Evolutionary conservation across 2,888 invertebrate genomes (phyloP), one percentile per base, ranked within the genome.

Genomic region (Pediacus dermestoides): DNA sequence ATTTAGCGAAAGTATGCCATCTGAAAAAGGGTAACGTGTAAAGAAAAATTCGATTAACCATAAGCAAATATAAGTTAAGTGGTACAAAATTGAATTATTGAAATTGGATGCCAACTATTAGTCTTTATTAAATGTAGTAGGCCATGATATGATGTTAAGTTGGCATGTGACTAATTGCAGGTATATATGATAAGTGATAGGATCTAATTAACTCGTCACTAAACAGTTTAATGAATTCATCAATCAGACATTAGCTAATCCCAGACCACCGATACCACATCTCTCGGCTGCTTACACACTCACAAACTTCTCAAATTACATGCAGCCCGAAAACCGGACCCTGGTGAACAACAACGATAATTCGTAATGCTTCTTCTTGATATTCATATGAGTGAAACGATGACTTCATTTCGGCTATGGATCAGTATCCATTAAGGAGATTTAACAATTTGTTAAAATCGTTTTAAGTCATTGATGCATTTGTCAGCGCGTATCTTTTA

Each of bases 141-240:
- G n/a, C n/a, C n/a, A n/a, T 43, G 53, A 54, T 52, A 50, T 48
- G 53, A 55, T 53, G 55, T 55, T 49, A 50, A 51, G 46, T 48
- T 57, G 55, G 52, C 57, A 53, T 50, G 47, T 62, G 59, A 64
- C 63, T 63, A 63, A 64, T 63, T 62, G 57, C 53, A 50, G 47
- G 50, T 57, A 58, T 23, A 61, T 58, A 57, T 59, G 58, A 58
- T 55, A 58, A 60, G 54, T 55, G 58, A 60, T 56, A 54, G 54
- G 42, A 50, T 40, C 49, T 61, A 63, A 63, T 61, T 64, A 62
- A 62, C 60, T 60, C 58, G 55, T 62, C 61, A 60, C 53, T 54
- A 54, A 55, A 51, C 50, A 53, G 45, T 51, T 58, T 63, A 63
- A 64, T 63, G 61, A 61, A 61, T 57, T 59, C 60, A 64, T 64